These are phyloP conservation scores for Eristalinus aeneus DNA, from an alignment of 2,888 invertebrate species.

Conservation along the genomic window DNA sequence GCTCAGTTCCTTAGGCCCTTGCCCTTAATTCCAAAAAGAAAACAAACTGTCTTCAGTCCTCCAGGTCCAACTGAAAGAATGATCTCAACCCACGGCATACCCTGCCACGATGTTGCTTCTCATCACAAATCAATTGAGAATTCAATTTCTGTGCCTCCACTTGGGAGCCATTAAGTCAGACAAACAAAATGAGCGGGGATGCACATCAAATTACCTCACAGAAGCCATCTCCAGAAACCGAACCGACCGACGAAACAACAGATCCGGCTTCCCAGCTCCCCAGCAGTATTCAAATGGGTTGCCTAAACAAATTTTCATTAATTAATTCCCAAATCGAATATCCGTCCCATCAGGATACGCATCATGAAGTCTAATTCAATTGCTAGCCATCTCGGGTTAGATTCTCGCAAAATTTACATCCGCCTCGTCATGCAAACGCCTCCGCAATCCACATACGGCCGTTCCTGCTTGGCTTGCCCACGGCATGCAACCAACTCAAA, in stretches of 20 bases:
- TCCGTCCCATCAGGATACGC: conserved; percentile 20
- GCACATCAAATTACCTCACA: not conserved
- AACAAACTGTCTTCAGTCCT: too few relatives aligned
- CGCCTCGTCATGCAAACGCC: not conserved
- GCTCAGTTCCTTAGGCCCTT: too few relatives aligned
- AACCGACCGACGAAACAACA: not conserved
- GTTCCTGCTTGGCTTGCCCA: not conserved
- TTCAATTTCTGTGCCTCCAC: not conserved
- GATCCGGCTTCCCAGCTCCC: not conserved
- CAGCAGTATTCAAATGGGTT: not conserved
- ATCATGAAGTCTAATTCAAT: conserved; percentile 34
- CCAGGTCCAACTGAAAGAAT: too few relatives aligned
- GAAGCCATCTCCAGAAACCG: not conserved
- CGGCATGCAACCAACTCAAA: not conserved
- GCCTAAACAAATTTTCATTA: conserved; percentile 16
- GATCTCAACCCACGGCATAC: too few relatives aligned
- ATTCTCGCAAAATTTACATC: conserved; percentile 3
- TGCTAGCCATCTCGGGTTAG: conserved; percentile 5
- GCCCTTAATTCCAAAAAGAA: too few relatives aligned
- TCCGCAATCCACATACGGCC: not conserved
- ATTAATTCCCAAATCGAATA: conserved; percentile 39
- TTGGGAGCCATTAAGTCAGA: not conserved
- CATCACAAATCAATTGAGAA: not conserved
- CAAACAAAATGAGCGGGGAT: not conserved
- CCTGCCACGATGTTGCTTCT: not conserved